Base-by-base conservation (phyloP, 2,888 invertebrate genomes). In the Acrobasis suavella region DNA sequence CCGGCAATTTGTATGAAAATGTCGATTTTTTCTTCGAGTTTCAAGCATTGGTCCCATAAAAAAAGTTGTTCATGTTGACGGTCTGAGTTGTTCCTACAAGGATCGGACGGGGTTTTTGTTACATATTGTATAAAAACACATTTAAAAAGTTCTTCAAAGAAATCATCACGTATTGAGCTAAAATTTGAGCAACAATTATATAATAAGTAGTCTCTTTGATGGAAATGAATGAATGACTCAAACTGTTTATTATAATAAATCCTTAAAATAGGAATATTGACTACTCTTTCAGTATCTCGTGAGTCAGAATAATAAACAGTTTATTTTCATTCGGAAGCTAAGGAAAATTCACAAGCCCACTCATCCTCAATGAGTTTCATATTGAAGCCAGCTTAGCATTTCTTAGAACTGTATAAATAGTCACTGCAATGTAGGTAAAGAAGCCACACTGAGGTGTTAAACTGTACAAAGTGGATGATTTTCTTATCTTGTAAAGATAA, bases 291-390 rank as follows among this genome's bases (percentile, higher is more conserved):
- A 42, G 32, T 0, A 2, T 46, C 2, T 14, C 7, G 32, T 55
- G 61, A 61, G 12, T 61, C 54, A 61, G 51, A 22, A 14, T 52
- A 22, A 9, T 52, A 22, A 56, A 42, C 42, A 58, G 16, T 58
- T 14, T 46, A 22, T 14, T 58, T 42, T 49, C 6, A n/a, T 49
- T 15, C 38, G 52, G 46, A 17, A 22, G 46, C 58, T 12, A 32
- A 16, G 61, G 61, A 61, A 61, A 60, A n/a, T 62, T 58, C 16
- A 62, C 69, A 52, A 32, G 60, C 62, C 60, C 66, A 65, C 66
- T 69, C 68, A 69, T 69, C 64, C 63, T 67, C 66, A 69, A 67
- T 67, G 65, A 62, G 65, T 64, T 67, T 67, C 42, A 62, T 56
- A 42, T 56, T 56, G 66, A 62, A 62, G 42, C 37, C 62, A 32